Evolutionary conservation across 2,888 invertebrate genomes (phyloP), one percentile per base, ranked within the genome.

Genomic region (Tillus elongatus): DNA sequence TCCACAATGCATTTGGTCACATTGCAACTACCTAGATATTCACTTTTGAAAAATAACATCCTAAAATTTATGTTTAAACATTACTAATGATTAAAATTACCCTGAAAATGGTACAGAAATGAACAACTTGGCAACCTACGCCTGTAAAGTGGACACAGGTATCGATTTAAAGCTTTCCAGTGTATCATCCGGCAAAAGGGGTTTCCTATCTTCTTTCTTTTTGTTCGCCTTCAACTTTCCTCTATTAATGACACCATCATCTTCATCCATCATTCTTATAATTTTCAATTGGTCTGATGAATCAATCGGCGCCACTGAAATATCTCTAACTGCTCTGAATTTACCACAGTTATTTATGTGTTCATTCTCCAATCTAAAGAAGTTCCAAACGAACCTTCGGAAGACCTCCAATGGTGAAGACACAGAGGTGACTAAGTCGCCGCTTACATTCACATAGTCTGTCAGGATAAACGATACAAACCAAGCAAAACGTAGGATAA

Each of bases 281-380:
- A 80, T 77, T 51, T 73, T 71, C 4, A 74, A 74, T 61, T 82
- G 82, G 64, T 85, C 84, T 8, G 79, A 79, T 31, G 82, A 78
- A 56, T 82, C 77, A 48, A 84, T 72, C 3, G 84, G 84, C 3
- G 82, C 82, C 6, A 85, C 79, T 1, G 82, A 82, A 43, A 89
- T 89, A 61, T 89, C 89, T 32, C 89, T 68, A 1, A 90, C 88
- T 4, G 89, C 89, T 60, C 89, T 72, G 70, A 90, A 90, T 66
- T 79, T 78, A 67, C 89, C 89, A 63, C 88, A 89, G 64, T 89
- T 89, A 65, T 90, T 89, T 41, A 90, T 67, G 61, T 90, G 89
- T 58, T 89, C 89, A 64, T 90, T 89, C 66, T 89, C 89, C 49
- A 89, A 64, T 2, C 89, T 86, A 68, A 89, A 87, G 58, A 83